Base-by-base conservation (phyloP, 2,888 invertebrate species). In the Eristalis arbustorum region DNA sequence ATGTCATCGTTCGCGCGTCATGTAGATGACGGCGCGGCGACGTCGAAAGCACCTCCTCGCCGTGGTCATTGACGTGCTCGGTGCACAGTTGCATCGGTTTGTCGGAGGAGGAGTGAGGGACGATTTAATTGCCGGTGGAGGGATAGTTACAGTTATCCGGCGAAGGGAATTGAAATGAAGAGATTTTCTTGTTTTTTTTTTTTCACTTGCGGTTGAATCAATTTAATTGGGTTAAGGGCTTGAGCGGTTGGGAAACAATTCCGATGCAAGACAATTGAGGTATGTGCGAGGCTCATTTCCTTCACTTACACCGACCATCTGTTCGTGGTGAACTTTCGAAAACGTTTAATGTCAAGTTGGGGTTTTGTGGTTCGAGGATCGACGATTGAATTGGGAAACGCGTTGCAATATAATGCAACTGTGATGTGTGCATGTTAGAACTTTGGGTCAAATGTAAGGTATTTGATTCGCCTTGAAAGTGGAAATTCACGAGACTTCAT, bases 1-100 rank as follows among this genome's bases (percentile, higher is more conserved):
- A 85, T 85, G 85, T 85, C 85, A 85, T 85, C 75, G 40, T 14
- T 37, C n/a, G 23, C 59, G 59, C 59, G 23, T 25, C 23, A 2
- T 18, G 18, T 18, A 18, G 18, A 49, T 18, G 42, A 5, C 42
- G n/a, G 42, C 5, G n/a, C 3, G 49, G 18, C n/a, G 18, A 10
- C 49, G 49, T 8, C 49, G 18, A 18, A 8, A 49, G 49, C 49
- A n/a, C n/a, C 37, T 1, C 40, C 2, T 18, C 18, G 6, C 18
- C 42, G n/a, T 75, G 85, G 85, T 78, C 85, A 85, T 69, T 82
- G 85, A 78, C 85, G 76, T 64, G 49, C 49, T 18, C 49, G 18
- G 49, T n/a, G n/a, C n/a, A 49, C 49, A 18, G 18, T 8, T 49
- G 18, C 49, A 64, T 57, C 40, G 34, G 57, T 8, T 31, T 31